Evolutionary conservation across 2,113 vertebrate species (phyloP).

Genomic region (Hoplias malabaricus): DNA sequence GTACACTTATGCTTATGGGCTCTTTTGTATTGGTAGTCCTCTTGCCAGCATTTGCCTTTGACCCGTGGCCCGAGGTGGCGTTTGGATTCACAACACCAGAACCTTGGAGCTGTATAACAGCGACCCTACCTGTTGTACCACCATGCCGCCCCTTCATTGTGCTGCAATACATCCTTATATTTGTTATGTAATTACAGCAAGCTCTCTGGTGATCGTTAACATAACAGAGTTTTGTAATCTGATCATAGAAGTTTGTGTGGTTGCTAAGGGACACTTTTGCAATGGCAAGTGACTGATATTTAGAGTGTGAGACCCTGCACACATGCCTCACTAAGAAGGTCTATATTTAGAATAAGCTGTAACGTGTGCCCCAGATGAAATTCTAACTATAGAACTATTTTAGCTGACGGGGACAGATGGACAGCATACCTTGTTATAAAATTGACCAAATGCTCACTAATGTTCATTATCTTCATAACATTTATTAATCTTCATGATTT

Average conservation of each 20-base stretch:
- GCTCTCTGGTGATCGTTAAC: neutral
- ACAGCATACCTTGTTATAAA: neutral
- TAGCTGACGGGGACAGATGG: neutral
- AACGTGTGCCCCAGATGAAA: neutral
- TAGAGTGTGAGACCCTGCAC: neutral
- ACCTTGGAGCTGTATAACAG: no score
- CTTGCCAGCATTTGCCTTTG: no score
- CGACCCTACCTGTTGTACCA: no score
- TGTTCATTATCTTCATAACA: neutral
- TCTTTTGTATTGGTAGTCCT: no score
- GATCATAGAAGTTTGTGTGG: neutral
- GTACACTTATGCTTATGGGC: no score
- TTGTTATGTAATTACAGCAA: no score
- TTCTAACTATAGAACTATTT: neutral
- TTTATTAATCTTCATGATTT: neutral
- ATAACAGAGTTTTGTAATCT: neutral
- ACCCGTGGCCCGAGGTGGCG: no score
- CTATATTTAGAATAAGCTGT: neutral
- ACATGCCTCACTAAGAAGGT: neutral
- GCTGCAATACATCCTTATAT: no score
- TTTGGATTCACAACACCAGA: no score
- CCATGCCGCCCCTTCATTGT: no score
- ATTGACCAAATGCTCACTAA: neutral
- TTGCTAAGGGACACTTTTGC: neutral
- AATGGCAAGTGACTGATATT: neutral